Evolutionary conservation across 2,113 vertebrate species (phyloP), one percentile per base, ranked within the genome.

Genomic region (Peromyscus maniculatus): DNA sequence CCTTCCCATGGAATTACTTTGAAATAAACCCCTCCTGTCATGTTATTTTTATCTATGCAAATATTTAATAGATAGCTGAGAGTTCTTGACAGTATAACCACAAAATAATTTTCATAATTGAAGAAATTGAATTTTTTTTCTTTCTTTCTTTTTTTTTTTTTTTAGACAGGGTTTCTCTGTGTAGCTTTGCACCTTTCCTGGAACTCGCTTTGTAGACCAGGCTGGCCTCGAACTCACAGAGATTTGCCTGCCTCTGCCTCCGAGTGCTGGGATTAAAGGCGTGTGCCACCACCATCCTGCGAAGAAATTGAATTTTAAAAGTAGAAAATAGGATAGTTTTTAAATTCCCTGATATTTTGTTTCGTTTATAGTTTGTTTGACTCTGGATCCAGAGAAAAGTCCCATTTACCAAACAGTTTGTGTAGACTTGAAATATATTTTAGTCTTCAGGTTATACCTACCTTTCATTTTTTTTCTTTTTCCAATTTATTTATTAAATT

Each of bases 291-390:
- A 49, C 46, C 46, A 7, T 4, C 46, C 46, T 6, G 46, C 6
- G 26, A 97, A 96, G 93, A 78, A 52, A 66, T 78, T 11, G 26
- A 16, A 64, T 88, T 96, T 93, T 78, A 64, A n/a, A 89, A 91
- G 84, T 95, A 74, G 6, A 83, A 94, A 91, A 87, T 89, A 80
- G 92, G 3, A 26, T 93, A 33, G 12, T 90, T 17, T 96, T 92
- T 46, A 92, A 66, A 78, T 94, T 97, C 17, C 19, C 19, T 36
- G 9, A 59, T 75, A 91, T 79, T 91, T 43, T 86, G 33, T 88
- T 89, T 93, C 78, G 33, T 64, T 92, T 93, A 75, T 4, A n/a
- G 26, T 95, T 93, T 97, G 31, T 95, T 93, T 97, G 67, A 80
- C 52, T 89, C 52, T 74, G 62, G 59, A 93, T 91, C 59, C 26